Percentiles rank a stretch among this genome's conserved stretches.
Conservation (phyloP, 2,113 vertebrate genomes). For the Engystomops pustulosus region DNA sequence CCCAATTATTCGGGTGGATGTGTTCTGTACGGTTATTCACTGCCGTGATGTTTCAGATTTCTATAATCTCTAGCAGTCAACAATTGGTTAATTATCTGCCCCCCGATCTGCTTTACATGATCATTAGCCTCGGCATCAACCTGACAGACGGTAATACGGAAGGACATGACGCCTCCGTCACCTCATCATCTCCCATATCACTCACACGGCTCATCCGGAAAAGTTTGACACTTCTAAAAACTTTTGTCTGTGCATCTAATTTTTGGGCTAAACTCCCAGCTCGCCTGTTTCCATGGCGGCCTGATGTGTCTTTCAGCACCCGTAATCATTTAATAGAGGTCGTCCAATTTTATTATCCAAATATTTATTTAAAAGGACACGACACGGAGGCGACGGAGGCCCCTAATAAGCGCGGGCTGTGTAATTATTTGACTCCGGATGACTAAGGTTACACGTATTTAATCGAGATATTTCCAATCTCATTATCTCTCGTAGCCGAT, state of each 20-base stretch:
- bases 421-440: conserved; percentile 44
- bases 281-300: background rate
- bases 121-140: background rate
- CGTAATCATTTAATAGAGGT: background rate
- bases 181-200: background rate
- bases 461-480: conserved; percentile 48
- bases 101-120: too few relatives aligned
- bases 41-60: too few relatives aligned
- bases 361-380: conserved; percentile 44
- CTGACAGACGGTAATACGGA: background rate
- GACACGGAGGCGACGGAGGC: conserved; percentile 4
- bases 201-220: background rate
- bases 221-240: background rate
- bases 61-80: too few relatives aligned
- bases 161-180: background rate
- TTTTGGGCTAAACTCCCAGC: background rate
- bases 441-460: conserved; percentile 17
- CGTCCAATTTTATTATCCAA: conserved; percentile 34
- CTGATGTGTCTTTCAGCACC: background rate
- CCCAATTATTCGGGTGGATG: too few relatives aligned
- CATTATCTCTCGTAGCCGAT: conserved; percentile 23
- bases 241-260: too few relatives aligned
- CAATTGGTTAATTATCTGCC: too few relatives aligned
- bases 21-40: too few relatives aligned
- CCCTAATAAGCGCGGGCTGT: conserved; percentile 13